phyloP scores from a whole-genome alignment of 2,888 invertebrate species.

The Eupeodes luniger region DNA sequence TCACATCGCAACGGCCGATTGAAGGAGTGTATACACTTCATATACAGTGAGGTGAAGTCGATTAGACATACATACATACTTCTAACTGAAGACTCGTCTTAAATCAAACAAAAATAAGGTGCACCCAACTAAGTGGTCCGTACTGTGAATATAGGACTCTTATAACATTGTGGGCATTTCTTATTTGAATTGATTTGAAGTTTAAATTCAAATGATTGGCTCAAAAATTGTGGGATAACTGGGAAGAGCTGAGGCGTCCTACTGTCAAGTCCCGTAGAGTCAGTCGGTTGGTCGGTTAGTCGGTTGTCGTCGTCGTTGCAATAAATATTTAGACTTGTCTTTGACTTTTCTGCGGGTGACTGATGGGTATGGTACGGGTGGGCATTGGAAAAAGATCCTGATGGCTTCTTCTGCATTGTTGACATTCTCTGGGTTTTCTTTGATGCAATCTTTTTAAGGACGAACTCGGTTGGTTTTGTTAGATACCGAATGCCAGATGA shows the following conservation, averaged over 20 bases:
- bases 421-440: constrained; percentile 57
- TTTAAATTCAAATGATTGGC: constrained; percentile 68
- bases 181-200: constrained; percentile 39
- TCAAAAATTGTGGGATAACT: neutral
- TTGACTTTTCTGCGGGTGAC: constrained; percentile 35
- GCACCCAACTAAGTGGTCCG: neutral
- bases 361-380: neutral
- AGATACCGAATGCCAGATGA: constrained; percentile 26
- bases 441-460: neutral
- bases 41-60: neutral
- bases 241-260: constrained; percentile 14
- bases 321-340: constrained; percentile 65
- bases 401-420: constrained; percentile 51
- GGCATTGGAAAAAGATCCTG: constrained; percentile 2
- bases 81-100: no score
- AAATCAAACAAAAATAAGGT: no score
- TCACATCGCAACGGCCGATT: constrained; percentile 35
- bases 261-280: neutral
- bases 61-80: neutral
- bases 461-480: neutral
- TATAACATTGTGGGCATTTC: neutral
- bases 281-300: no score
- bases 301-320: neutral
- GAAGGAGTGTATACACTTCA: constrained; percentile 16
- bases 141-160: neutral